Evolutionary conservation across 2,888 invertebrate genomes (phyloP).

Genomic region (Molorchus minor): DNA sequence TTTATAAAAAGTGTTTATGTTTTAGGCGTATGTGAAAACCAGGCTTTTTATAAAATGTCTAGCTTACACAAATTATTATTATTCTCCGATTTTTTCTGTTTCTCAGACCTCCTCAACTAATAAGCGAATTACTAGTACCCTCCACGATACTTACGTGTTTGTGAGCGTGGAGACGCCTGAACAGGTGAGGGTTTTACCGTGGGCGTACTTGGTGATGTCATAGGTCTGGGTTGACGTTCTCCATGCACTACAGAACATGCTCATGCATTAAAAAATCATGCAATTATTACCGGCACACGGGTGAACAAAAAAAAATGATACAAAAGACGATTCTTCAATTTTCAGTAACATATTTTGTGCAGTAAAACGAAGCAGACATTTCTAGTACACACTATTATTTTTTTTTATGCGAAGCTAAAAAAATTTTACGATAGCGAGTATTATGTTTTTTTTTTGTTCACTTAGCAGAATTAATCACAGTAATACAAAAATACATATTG

Average conservation of each 20-base stretch:
- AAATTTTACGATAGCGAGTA: no score
- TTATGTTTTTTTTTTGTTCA: no score
- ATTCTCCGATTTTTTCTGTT: slow-evolving; percentile 15
- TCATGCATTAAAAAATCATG: slow-evolving; percentile 52
- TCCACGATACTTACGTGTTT: slow-evolving; percentile 50
- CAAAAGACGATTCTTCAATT: no score
- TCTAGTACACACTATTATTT: no score
- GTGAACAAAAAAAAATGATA: slow-evolving; percentile 6
- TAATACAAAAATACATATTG: no score
- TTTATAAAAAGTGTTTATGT: no score
- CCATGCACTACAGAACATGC: slow-evolving; percentile 61
- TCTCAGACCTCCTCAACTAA: not conserved
- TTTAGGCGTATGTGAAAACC: no score
- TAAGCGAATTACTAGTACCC: not conserved
- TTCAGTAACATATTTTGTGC: no score
- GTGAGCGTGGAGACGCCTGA: slow-evolving; percentile 45
- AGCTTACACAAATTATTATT: no score
- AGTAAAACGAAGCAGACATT: no score
- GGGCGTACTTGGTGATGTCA: slow-evolving; percentile 40
- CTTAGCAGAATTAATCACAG: no score
- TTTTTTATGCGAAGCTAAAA: not conserved
- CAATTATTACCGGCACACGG: slow-evolving; percentile 1
- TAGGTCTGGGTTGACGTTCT: slow-evolving; percentile 49
- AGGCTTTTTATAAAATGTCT: no score
- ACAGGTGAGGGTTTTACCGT: slow-evolving; percentile 35